Base-by-base conservation (phyloP, 1,140 invertebrate species). In the Brachionus koreanus region DNA sequence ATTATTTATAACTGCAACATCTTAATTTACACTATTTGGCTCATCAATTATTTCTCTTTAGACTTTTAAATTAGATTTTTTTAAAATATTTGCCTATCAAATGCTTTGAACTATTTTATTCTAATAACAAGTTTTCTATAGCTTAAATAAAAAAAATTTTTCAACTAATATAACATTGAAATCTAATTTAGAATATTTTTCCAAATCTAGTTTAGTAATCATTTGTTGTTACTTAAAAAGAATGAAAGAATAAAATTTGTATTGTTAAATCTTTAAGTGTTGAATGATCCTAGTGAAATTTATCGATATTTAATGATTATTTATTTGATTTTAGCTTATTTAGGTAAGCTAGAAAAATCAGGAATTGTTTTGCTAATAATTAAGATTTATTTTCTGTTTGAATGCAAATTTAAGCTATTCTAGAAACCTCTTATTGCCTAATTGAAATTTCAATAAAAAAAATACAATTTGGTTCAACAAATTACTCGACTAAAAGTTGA, bases 391-490 rank as follows among this genome's bases (percentile, higher is more conserved):
- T 10, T 65, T 65, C 33, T 65, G 13, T 65, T 65, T n/a, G 63
- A 65, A 65, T 65, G 63, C 63, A 65, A 65, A 65, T 65, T 57
- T 37, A 13, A 65, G 29, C 33, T 65, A 33, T 65, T 65, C 33
- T 65, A 29, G 25, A 37, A 37, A 23, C n/a, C 33, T 33, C 33
- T 37, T 65, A 25, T 65, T 65, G 63, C 63, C 25, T 37, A 65
- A 65, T 65, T 65, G 63, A 65, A 65, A n/a, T 65, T n/a, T 35
- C 7, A 25, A 33, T 19, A 16, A 57, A 25, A 57, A 52, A 57
- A 52, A 52, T 52, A 12, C 61, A 65, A 65, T 37, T 65, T 65
- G 63, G 49, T 9, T 57, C 49, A 57, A 57, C 49, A 57, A 57
- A 19, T 57, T 57, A 19, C n/a, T 57, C 19, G 49, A 19, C 13